These are phyloP conservation scores for Drosophila bipectinata DNA, from an alignment of 1,140 invertebrate species.

Conservation along the genomic window DNA sequence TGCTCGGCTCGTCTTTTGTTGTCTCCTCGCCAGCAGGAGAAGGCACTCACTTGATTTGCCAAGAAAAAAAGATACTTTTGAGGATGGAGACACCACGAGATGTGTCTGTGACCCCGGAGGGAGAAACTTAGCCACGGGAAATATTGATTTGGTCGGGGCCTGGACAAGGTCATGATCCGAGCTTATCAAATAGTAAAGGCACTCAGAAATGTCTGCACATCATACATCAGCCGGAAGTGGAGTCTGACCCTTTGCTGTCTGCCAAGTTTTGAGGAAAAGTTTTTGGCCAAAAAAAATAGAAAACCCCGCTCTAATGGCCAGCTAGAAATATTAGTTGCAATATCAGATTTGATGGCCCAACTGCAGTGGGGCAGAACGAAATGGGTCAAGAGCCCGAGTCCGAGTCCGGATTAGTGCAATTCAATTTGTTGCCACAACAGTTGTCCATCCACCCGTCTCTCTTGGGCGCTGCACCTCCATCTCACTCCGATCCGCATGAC, in stretches of 20 bases:
- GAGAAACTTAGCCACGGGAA: not conserved
- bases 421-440: slow-evolving; percentile 47
- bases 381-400: slow-evolving; percentile 56
- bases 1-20: slow-evolving; percentile 42
- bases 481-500: slow-evolving; percentile 52
- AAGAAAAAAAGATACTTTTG: slow-evolving; percentile 4
- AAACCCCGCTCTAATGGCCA: slow-evolving; percentile 61
- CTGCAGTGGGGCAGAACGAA: slow-evolving; percentile 35
- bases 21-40: slow-evolving; percentile 9
- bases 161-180: slow-evolving; percentile 41
- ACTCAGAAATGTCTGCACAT: slow-evolving; percentile 52
- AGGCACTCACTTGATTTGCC: slow-evolving; percentile 10
- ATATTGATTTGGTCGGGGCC: slow-evolving; percentile 28
- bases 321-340: slow-evolving; percentile 69
- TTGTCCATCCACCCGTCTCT: slow-evolving; percentile 10
- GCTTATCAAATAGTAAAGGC: slow-evolving; percentile 41
- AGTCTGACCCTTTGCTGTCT: slow-evolving; percentile 38
- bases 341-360: slow-evolving; percentile 69
- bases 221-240: slow-evolving; percentile 48
- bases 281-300: not conserved
- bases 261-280: slow-evolving; percentile 50
- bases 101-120: slow-evolving; percentile 16
- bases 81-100: not conserved
- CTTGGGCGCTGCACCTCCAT: not conserved
- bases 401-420: slow-evolving; percentile 32